Evolutionary conservation across 2,888 invertebrate species (phyloP), one percentile per base, ranked within the genome.

Genomic region (Hyles lineata): DNA sequence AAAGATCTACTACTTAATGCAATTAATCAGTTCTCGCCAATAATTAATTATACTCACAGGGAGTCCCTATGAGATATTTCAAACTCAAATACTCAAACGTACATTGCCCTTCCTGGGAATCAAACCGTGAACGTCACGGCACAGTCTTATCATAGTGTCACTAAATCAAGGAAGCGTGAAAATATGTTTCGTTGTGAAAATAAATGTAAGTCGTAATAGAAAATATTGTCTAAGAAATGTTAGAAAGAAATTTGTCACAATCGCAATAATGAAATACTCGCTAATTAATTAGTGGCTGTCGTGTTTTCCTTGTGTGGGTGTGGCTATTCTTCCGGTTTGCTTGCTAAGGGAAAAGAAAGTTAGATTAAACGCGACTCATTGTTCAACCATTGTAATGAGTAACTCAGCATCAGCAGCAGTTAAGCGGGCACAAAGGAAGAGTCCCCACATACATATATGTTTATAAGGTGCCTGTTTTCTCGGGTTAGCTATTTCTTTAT

Each of bases 271-370:
- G 88, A 89, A 89, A 90, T 86, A 82, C 78, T 85, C 84, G 78
- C 84, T 90, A 92, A 92, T 93, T 92, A 93, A 92, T 92, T 92
- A 92, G 85, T 83, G 87, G 76, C 83, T 82, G 82, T 84, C 89
- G 82, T 89, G 90, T 91, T 90, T 88, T 84, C 87, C 86, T 85
- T 84, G 87, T 86, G 86, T 85, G 90, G 90, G 91, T 85, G 92
- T 89, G 89, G 86, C 85, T 77, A 79, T 87, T 88, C 86, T 89
- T 90, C 86, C 85, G 87, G 88, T 88, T 90, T 88, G 86, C 87
- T 80, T 83, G 85, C 85, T 81, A 85, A 88, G 87, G 88, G 82
- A 89, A 91, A 67, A 89, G 88, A 89, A 91, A 92, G 89, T 91
- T 90, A 89, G 91, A 92, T 92, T 92, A 92, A 91, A 90, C 85